A percentile compares a stretch with the other conserved stretches of the same genome.
These are phyloP conservation scores for Sander lucioperca DNA, from an alignment of 2,113 vertebrate species.

Conservation along the genomic window DNA sequence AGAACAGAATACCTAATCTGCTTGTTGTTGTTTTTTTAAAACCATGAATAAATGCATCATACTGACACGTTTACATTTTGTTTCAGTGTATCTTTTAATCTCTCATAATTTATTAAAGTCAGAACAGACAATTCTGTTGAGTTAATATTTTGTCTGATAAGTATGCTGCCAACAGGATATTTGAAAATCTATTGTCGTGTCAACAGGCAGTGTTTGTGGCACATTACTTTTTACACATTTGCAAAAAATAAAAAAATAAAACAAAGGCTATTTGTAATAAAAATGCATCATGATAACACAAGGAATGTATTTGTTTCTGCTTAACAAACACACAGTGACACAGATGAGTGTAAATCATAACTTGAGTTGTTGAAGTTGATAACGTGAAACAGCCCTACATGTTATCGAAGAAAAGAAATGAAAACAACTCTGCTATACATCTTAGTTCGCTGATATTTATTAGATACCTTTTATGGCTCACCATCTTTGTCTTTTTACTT, in stretches of 20 bases:
- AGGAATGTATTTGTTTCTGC: neutral
- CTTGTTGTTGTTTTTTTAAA: neutral
- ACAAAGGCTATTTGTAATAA: conserved; percentile 17
- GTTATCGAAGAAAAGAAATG: conserved; percentile 16
- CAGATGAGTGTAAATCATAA: conserved; percentile 9
- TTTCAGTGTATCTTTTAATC: conserved; percentile 26
- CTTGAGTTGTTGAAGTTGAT: neutral
- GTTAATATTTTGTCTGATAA: conserved; percentile 22
- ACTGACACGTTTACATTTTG: conserved; percentile 33
- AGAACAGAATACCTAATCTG: conserved; percentile 22
- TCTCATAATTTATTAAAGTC: conserved; percentile 36
- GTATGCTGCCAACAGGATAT: conserved; percentile 46
- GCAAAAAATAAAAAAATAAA: neutral
- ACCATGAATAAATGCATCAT: conserved; percentile 35
- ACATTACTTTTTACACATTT: neutral
- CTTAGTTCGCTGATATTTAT: neutral
- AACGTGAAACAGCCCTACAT: neutral
- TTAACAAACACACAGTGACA: conserved; percentile 12
- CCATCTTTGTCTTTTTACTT: neutral
- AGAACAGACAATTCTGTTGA: neutral
- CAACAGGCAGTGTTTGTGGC: neutral
- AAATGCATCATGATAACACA: conserved; percentile 34
- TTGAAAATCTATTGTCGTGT: conserved; percentile 50
- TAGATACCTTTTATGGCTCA: neutral
- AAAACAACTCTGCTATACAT: conserved; percentile 27